Evolutionary conservation across 2,888 invertebrate species (phyloP).

Genomic region (Lutraria lutraria): DNA sequence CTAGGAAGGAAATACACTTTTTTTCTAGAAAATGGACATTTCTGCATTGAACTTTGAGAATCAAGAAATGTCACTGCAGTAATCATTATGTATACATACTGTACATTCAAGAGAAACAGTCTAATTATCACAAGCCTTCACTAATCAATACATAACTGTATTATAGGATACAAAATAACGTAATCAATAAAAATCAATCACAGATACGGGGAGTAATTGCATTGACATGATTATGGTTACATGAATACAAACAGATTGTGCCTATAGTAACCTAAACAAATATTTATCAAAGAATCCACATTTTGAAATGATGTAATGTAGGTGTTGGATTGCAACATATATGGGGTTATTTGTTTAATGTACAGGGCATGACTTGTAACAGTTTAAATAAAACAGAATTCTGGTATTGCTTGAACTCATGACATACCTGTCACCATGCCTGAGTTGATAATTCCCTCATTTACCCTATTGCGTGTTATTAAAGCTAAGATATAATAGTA

Average conservation of each 20-base stretch:
- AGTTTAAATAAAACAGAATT: not conserved
- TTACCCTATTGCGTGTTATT: not conserved
- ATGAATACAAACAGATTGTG: conserved; percentile 16
- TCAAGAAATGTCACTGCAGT: not conserved
- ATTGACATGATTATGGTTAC: not conserved
- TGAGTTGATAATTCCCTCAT: not conserved
- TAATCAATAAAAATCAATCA: conserved; percentile 32
- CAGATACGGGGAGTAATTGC: not conserved
- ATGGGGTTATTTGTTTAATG: not conserved
- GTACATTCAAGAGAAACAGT: not conserved
- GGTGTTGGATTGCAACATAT: not conserved
- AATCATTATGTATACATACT: not conserved
- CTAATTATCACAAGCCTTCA: conserved; percentile 1
- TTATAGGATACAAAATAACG: conserved; percentile 26
- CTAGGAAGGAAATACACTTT: not conserved
- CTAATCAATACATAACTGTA: conserved; percentile 5
- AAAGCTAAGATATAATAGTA: too few species aligned
- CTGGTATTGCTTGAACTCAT: not conserved
- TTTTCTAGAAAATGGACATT: not conserved
- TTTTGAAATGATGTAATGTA: conserved; percentile 10
- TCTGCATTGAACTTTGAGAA: not conserved
- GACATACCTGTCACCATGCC: not conserved
- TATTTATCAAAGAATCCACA: conserved; percentile 32
- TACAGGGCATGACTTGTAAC: not conserved
- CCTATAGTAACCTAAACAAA: conserved; percentile 31